Evolutionary conservation across 2,113 vertebrate genomes (phyloP), one percentile per base, ranked within the genome.

Genomic region (Rhinopomastus cyanomelas): DNA sequence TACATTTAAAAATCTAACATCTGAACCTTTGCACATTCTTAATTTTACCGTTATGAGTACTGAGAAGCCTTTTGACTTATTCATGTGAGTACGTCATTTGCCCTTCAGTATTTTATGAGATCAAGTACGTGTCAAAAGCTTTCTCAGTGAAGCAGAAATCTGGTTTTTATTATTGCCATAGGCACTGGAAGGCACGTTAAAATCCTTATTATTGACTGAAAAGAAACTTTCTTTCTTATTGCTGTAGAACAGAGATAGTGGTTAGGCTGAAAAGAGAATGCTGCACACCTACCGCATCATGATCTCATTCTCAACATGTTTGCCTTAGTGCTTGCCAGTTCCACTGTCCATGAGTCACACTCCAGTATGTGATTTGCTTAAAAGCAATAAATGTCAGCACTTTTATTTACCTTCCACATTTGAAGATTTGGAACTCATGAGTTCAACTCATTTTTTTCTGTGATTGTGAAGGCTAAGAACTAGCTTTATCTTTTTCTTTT

Each of bases 241-340:
- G 18, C 46, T 76, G 78, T 59, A 64, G 30, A 65, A 65, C 8
- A 34, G 77, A 83, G 61, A 75, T 30, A 93, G 73, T 32, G 90
- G 90, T 93, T 85, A 91, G 74, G 26, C 71, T 94, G 55, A 73
- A 84, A 91, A 86, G 86, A 88, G 88, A 93, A 79, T 92, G 83
- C 83, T 82, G 92, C 81, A 93, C 86, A 94, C 81, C 86, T 95
- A 96, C 94, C 79, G 95, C 93, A 95, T 87, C 93, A 95, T 96
- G 93, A 96, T 84, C 93, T 96, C 95, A 96, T 92, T 92, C 90
- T 87, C 90, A 87, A 90, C 73, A 93, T 90, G 93, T 93, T 90
- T 90, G 88, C 94, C 48, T 88, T 0, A 8, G 46, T 84, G 49
- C 67, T 84, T 94, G 88, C 83, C 90, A 37, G 86, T 88, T 86